Percentiles rank a stretch among this genome's conserved stretches.
Conservation (phyloP, 2,113 vertebrate genomes). For the Centropus bengalensis region DNA sequence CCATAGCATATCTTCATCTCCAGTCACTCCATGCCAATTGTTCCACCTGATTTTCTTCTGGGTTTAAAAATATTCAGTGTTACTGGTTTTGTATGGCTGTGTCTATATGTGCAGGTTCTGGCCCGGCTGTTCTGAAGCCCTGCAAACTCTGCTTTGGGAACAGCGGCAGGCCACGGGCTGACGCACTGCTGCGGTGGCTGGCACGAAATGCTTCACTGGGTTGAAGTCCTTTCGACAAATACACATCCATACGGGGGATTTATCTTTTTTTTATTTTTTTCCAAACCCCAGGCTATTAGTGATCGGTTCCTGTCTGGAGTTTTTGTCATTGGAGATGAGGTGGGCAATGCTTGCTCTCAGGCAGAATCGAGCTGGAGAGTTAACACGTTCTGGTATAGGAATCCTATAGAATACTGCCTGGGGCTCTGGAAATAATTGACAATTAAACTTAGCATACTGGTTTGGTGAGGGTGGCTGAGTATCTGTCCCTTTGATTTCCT, state of each 20-base stretch:
- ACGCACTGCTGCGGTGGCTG: neutral
- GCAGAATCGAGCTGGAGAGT: neutral
- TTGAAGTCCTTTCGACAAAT: neutral
- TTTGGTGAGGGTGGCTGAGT: neutral
- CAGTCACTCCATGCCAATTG: neutral
- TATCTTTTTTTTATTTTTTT: neutral
- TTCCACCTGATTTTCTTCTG: neutral
- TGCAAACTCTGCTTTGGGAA: neutral
- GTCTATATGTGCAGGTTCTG: neutral
- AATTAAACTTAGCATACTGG: neutral
- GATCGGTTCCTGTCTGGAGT: neutral
- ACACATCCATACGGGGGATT: neutral
- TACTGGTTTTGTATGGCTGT: neutral
- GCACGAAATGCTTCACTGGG: neutral
- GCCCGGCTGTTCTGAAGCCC: neutral
- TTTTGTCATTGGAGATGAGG: neutral
- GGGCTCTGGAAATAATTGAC: slow-evolving; percentile 47
- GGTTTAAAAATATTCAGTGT: neutral
- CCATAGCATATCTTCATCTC: neutral
- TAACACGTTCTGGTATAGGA: neutral
- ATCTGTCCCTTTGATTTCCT: neutral
- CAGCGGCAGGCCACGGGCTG: neutral
- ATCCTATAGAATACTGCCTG: slow-evolving; percentile 11
- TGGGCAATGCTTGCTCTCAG: neutral
- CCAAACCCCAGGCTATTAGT: slow-evolving; percentile 7